Evolutionary conservation across 2,888 invertebrate species (phyloP).

Genomic region (Tenthredo notha): DNA sequence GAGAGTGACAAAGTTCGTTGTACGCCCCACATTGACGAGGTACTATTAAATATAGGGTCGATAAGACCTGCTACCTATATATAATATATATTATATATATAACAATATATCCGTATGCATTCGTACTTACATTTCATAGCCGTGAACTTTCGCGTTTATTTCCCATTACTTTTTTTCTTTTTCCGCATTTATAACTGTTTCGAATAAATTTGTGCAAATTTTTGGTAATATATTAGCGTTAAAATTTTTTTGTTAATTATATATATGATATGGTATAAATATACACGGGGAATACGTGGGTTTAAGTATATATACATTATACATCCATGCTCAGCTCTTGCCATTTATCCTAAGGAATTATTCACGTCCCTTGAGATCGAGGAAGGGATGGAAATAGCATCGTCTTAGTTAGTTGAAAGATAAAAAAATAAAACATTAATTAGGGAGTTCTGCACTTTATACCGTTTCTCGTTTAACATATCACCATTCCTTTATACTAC

Average conservation of each 20-base stretch:
- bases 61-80: neutral
- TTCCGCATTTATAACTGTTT: too few species aligned
- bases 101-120: neutral
- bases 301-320: neutral
- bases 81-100: neutral
- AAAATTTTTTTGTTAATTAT: too few species aligned
- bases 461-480: neutral
- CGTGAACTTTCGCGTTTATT: neutral
- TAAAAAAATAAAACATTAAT: constrained; percentile 14
- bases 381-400: neutral
- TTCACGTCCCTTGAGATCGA: constrained; percentile 2
- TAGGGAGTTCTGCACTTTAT: neutral
- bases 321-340: neutral
- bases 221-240: too few species aligned
- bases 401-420: neutral
- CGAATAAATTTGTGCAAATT: too few species aligned
- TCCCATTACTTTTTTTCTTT: neutral
- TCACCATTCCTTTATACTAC: neutral
- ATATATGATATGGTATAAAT: neutral
- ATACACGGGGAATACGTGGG: neutral
- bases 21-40: neutral
- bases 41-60: neutral
- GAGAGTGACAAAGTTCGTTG: constrained; percentile 23
- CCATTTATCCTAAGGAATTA: constrained; percentile 1
- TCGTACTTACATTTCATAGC: neutral